Conservation (phyloP, 2,113 vertebrate species). For the Hepsetus odoe region DNA sequence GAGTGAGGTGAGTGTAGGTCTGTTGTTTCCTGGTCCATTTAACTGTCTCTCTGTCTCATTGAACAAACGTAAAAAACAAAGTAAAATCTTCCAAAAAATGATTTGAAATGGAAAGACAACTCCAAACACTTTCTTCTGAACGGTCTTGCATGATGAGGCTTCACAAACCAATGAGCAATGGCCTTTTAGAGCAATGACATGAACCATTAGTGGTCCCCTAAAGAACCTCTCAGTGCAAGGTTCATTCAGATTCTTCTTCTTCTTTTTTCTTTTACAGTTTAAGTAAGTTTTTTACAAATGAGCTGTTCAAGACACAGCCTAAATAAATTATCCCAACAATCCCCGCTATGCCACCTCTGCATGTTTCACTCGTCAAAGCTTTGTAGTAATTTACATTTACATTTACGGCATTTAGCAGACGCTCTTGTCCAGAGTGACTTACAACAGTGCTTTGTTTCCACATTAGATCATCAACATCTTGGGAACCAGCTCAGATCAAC, state of each 20-base stretch:
- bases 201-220: background rate
- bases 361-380: background rate
- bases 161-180: too few species aligned
- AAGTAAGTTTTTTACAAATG: background rate
- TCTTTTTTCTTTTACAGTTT: background rate
- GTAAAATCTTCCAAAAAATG: background rate
- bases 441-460: too few species aligned
- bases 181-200: background rate
- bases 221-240: background rate
- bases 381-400: too few species aligned
- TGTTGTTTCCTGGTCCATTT: conserved; percentile 26
- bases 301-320: background rate
- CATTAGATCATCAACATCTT: too few species aligned
- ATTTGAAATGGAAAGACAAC: background rate
- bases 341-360: background rate
- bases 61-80: background rate
- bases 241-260: background rate
- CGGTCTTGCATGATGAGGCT: background rate
- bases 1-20: conserved; percentile 6
- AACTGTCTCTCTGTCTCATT: conserved; percentile 13
- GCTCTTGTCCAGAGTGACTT: too few species aligned
- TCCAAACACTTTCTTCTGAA: background rate
- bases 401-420: too few species aligned
- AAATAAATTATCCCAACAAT: conserved; percentile 8
- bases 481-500: too few species aligned